Base-by-base conservation (phyloP, 2,888 invertebrate species). In the Pristionchus japonicus region DNA sequence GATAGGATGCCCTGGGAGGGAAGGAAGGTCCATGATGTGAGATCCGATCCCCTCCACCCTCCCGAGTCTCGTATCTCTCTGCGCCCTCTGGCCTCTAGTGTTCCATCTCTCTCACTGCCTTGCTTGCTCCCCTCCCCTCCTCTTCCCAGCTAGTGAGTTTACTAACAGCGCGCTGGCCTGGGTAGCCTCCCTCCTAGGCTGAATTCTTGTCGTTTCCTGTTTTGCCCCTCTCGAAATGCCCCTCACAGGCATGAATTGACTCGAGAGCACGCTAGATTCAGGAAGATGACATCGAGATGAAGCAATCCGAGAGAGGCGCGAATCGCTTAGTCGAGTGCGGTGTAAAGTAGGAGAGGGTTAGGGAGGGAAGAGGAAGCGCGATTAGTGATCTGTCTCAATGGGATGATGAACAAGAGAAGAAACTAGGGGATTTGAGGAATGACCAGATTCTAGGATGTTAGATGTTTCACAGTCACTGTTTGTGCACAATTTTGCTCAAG, bases 21-120 rank as follows among this genome's bases (percentile, higher is more conserved):
- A 64, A 64, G 64, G 67, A 67, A 34, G 64, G 37, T 34, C 70
- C 70, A 70, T 70, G 70, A 70, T 70, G 70, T 70, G 70, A 57
- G 57, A 70, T 37, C 70, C 37, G 70, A 80, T 80, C 43, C 80
- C 31, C n/a, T n/a, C 47, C 80, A 15, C 31, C 34, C 61, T 88
- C 23, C 47, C 52, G 27, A 57, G 37, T 57, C 40, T 31, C 37
- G 23, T 49, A 37, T 52, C 61, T 52, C 49, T 87, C n/a, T n/a
- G n/a, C 3, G 34, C n/a, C n/a, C n/a, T n/a, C n/a, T n/a, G 6
- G 23, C 43, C 40, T 43, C 84, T 49, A 34, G 31, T 84, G 43
- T 67, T 88, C 61, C n/a, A 20, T 74, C 77, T 85, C 47, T 80
- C 40, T 13, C 23, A 15, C 17, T 47, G 23, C 31, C 27, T 17